A percentile compares a stretch with the other conserved stretches of the same genome.
These are phyloP conservation scores for Drosophila cyrtoloma DNA, from an alignment of 2,888 invertebrate genomes.

Conservation along the genomic window DNA sequence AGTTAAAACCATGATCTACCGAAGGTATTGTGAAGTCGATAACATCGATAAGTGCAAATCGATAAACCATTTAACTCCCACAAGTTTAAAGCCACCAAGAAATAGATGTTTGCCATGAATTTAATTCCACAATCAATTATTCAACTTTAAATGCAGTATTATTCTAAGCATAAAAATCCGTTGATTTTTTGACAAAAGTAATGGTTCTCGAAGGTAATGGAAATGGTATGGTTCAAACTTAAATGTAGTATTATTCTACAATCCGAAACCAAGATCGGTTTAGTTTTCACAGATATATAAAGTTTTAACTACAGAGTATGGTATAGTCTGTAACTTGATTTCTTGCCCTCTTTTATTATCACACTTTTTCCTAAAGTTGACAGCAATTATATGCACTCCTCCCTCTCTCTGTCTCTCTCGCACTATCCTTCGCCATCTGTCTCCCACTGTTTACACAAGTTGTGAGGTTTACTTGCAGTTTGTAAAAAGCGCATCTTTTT, in stretches of 20 bases:
- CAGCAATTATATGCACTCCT: conserved; percentile 7
- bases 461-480: conserved; percentile 47
- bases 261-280: neutral
- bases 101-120: neutral
- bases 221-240: neutral
- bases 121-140: neutral
- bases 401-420: neutral
- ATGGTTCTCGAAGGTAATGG: neutral
- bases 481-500: conserved; percentile 44
- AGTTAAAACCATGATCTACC: neutral
- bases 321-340: neutral
- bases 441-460: conserved; percentile 52
- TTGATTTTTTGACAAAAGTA: neutral
- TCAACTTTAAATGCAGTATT: neutral
- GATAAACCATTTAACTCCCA: neutral
- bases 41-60: neutral
- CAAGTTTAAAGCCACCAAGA: neutral
- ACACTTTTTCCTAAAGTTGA: conserved; percentile 44
- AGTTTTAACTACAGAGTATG: neutral
- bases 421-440: neutral
- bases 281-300: neutral
- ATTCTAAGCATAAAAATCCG: neutral
- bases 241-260: neutral
- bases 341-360: conserved; percentile 23
- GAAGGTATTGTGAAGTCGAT: neutral